These are phyloP conservation scores for Adelosebastes latens DNA, from an alignment of 2,797 vertebrate genomes.

Conservation along the genomic window DNA sequence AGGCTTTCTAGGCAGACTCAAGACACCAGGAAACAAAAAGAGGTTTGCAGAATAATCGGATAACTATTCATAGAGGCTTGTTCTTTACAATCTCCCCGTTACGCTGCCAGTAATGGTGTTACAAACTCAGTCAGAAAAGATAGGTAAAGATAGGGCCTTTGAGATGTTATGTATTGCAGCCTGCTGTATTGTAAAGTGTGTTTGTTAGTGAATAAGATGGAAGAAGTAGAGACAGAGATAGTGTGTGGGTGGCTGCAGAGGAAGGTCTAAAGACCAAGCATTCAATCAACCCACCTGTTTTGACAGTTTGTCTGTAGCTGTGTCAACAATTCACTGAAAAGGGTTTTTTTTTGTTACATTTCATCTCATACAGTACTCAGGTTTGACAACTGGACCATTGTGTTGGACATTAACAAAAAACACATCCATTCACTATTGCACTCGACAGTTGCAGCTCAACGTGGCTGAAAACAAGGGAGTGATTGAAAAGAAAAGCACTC, in stretches of 20 bases:
- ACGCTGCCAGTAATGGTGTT: not conserved
- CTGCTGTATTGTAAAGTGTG: conserved; percentile 18
- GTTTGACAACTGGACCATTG: conserved; percentile 16
- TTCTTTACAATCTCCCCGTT: not conserved
- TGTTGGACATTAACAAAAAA: not conserved
- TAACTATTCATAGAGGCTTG: not conserved
- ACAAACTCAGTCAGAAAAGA: conserved; percentile 8
- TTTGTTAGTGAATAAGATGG: conserved; percentile 38
- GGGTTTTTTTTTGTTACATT: conserved; percentile 3
- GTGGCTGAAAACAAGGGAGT: conserved; percentile 11
- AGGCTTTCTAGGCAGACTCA: conserved; percentile 18
- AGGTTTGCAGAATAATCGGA: conserved; percentile 6
- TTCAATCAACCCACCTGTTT: conserved; percentile 50
- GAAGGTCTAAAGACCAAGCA: conserved; percentile 44
- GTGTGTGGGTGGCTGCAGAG: conserved; percentile 42
- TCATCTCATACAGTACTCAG: not conserved
- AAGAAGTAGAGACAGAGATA: conserved; percentile 8
- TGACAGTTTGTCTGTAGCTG: conserved; percentile 22
- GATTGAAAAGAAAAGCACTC: conserved; percentile 34
- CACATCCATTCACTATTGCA: not conserved
- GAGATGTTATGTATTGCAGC: conserved; percentile 6
- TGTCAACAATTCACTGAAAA: conserved; percentile 21
- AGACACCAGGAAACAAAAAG: not conserved
- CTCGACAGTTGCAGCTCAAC: not conserved
- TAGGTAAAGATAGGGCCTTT: conserved; percentile 21